phyloP scores from a whole-genome alignment of 2,113 vertebrate genomes.

The Leptocoma aspasia region DNA sequence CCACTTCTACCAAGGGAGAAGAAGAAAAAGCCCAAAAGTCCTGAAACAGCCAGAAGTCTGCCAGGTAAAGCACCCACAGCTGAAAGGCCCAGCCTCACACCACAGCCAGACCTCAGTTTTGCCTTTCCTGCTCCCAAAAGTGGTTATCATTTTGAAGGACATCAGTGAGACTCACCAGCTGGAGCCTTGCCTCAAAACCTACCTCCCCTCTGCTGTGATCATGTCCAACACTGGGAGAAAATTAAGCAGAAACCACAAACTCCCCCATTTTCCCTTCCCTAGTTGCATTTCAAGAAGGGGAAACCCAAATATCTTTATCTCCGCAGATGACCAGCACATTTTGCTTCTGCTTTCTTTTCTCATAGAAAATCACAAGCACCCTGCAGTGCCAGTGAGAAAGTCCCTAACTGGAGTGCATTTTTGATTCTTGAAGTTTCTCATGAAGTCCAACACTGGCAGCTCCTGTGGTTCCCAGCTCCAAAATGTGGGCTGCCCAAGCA shows the following conservation, averaged over 20 bases:
- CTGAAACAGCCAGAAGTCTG: background rate
- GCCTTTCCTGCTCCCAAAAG: background rate
- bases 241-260: background rate
- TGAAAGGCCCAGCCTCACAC: background rate
- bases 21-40: background rate
- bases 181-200: background rate
- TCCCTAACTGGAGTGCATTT: background rate
- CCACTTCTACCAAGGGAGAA: background rate
- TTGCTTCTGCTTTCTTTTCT: slow-evolving; percentile 14
- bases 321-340: background rate
- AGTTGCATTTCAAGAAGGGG: background rate
- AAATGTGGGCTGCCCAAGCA: background rate
- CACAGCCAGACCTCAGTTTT: background rate
- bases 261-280: background rate
- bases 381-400: background rate
- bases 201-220: background rate
- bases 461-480: background rate
- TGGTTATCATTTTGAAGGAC: background rate
- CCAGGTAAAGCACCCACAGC: background rate
- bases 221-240: background rate
- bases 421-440: background rate
- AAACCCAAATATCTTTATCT: background rate
- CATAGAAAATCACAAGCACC: background rate
- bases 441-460: background rate
- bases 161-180: background rate